These are phyloP conservation scores for Cryptocephalus primarius DNA, from an alignment of 2,888 invertebrate genomes.

Conservation along the genomic window DNA sequence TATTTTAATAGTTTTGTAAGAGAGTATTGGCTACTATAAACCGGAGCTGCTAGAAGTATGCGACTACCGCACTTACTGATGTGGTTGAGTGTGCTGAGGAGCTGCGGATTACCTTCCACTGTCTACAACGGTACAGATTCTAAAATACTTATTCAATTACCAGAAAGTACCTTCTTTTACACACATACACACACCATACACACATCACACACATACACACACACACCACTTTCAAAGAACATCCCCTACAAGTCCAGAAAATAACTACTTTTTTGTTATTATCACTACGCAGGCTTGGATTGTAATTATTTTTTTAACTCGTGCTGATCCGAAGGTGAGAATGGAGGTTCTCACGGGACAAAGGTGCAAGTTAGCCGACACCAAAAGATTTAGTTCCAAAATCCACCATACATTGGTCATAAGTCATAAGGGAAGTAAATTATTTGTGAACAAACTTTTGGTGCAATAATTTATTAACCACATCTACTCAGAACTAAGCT, in stretches of 20 bases:
- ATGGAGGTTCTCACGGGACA: too few species aligned
- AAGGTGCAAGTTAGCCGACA: too few species aligned
- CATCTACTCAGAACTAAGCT: too few species aligned
- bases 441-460: too few species aligned
- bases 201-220: too few species aligned
- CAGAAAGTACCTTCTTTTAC: background rate
- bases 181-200: background rate
- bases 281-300: background rate
- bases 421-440: too few species aligned
- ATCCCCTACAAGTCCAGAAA: background rate
- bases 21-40: slow-evolving; percentile 35
- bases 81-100: slow-evolving; percentile 33
- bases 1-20: slow-evolving; percentile 39
- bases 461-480: too few species aligned
- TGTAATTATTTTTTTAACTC: too few species aligned
- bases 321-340: too few species aligned
- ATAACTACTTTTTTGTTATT: background rate
- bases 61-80: slow-evolving; percentile 34
- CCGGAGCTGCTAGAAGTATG: slow-evolving; percentile 36
- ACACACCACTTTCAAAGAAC: background rate
- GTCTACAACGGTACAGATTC: slow-evolving; percentile 34
- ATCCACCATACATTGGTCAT: too few species aligned
- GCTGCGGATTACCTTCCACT: slow-evolving; percentile 32
- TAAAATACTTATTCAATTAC: background rate
- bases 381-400: too few species aligned